Evolutionary conservation across 2,797 vertebrate genomes (phyloP), one percentile per base, ranked within the genome.

Genomic region (Thaleichthys pacificus): DNA sequence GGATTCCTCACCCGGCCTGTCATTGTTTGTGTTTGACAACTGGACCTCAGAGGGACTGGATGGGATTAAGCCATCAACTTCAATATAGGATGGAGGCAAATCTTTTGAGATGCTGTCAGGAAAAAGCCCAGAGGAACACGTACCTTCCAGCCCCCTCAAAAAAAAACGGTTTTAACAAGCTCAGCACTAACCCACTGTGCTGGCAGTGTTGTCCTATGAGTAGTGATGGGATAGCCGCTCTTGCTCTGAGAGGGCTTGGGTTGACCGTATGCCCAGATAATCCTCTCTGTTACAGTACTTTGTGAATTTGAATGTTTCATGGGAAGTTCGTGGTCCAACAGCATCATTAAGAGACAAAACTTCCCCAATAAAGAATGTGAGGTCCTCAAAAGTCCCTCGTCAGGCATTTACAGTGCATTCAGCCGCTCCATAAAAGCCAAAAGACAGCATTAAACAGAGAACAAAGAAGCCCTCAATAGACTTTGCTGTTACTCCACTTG

Each of bases 21-120:
- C 87, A 92, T 87, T 90, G 85, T 92, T 92, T 89, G 84, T 71
- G 76, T 83, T 86, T 66, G 54, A 61, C 89, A 90, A 93, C 86
- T 92, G 85, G 86, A 83, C 87, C 74, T 62, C 72, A 73, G 79
- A 88, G 82, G 80, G 80, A 82, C 72, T 87, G 77, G 70, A 78
- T 32, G 70, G 81, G 84, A 89, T 91, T 90, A 88, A 91, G 87
- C 82, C 84, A 87, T 90, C 88, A 86, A 81, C 77, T 89, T 84
- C 79, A 89, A 91, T 90, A 89, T 82, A 88, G 74, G 78, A 80
- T 82, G 74, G 73, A 82, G 65, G 74, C 74, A 85, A 87, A 88
- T 71, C 82, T 82, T 67, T 80, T 77, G 84, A 85, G 77, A 70
- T 74, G 77, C 70, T 80, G 84, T 85, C 78, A 84, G 74, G 67